Evolutionary conservation across 2,888 invertebrate species (phyloP).

Genomic region (Philonicus albiceps): DNA sequence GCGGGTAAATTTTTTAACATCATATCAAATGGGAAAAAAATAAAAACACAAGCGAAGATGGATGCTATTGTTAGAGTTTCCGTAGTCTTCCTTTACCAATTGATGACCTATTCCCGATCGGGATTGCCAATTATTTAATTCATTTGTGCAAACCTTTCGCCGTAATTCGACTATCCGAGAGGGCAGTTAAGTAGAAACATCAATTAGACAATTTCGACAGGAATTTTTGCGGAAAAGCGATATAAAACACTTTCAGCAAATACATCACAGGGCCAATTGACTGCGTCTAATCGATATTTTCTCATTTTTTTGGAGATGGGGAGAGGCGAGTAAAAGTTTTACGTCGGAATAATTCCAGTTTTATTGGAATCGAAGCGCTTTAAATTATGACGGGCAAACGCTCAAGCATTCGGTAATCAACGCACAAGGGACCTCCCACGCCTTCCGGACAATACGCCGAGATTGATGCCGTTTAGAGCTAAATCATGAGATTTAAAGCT

Average conservation of each 20-base stretch:
- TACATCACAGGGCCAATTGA: background rate
- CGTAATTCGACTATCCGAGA: background rate
- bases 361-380: background rate
- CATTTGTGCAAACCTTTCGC: background rate
- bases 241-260: background rate
- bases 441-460: background rate
- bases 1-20: slow-evolving; percentile 35
- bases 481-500: slow-evolving; percentile 23
- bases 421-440: background rate
- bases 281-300: slow-evolving; percentile 6
- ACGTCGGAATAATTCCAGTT: slow-evolving; percentile 17
- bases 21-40: background rate
- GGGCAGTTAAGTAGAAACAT: background rate
- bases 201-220: background rate
- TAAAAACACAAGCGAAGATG: background rate
- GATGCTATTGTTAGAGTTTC: background rate
- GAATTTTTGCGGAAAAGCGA: background rate
- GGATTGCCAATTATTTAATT: background rate
- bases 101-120: background rate
- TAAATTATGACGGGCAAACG: slow-evolving; percentile 9
- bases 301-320: too few species aligned
- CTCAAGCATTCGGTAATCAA: background rate
- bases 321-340: slow-evolving; percentile 18
- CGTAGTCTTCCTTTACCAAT: background rate
- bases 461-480: background rate